Base-by-base conservation (phyloP, 2,113 vertebrate species). In the Platichthys stellatus region DNA sequence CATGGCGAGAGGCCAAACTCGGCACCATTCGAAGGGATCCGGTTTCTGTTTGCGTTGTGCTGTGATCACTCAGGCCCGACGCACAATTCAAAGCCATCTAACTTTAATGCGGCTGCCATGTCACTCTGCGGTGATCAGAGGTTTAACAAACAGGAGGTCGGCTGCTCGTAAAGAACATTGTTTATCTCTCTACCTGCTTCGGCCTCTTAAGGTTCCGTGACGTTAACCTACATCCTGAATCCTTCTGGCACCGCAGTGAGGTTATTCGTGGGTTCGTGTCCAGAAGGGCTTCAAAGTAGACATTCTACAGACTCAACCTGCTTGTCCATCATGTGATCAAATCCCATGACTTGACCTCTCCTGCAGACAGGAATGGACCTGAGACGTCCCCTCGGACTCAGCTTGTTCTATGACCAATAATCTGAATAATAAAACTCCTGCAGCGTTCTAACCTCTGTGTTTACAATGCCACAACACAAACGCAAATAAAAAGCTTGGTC, bases 21-120 rank as follows among this genome's bases (percentile, higher is more conserved):
- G 21, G 67, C 68, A 28, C n/a, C 51, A 15, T 49, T 45, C 11
- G 3, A 23, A 53, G 82, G 86, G 20, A 1, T 87, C 73, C 15
- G 63, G 74, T 86, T 82, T 75, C 81, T 61, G 78, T 77, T 80
- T 49, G 81, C 1, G 26, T 43, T 69, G 3, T 71, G 80, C 49
- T 68, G 69, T n/a, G 59, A 74, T 76, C 85, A 38, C 15, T 18
- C 64, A 23, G 20, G 2, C 5, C 47, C 11, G 2, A 31, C 28
- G 17, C 9, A 58, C 72, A 57, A 63, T 47, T 24, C 68, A 51
- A 45, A 21, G 71, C 23, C 72, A 63, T 85, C 53, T 51, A 72
- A 58, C 72, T 82, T 84, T 78, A 73, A 83, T 45, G 74, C 58
- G 6, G 38, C 72, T 15, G 35, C 72, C 73, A 17, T 17, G 63